Base-by-base conservation (phyloP, 2,888 invertebrate species). In the Erebia ligea region DNA sequence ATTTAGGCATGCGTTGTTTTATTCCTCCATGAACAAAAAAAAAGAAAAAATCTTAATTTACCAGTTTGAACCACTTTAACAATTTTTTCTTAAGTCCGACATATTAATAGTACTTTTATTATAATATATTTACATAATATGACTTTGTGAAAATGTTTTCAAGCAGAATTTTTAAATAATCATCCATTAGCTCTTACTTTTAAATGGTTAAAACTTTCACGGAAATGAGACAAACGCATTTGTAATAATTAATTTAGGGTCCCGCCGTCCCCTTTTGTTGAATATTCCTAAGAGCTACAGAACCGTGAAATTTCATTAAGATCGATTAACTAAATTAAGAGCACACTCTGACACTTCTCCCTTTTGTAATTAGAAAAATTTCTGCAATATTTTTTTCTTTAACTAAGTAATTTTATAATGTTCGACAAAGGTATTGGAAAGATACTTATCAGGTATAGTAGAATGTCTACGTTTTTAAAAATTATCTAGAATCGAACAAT, bases 231-330 rank as follows among this genome's bases (percentile, higher is more conserved):
- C 78, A 77, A 77, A 74, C 76, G 79, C 74, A 76, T 76, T 77
- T 71, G 73, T 71, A 76, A 76, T 79, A 76, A 78, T 79, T 77
- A 79, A 77, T 77, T 78, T 76, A 74, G 72, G 71, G 67, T 71
- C 73, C 70, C 71, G 59, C 69, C 58, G 40, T 61, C 63, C 69
- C 67, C 71, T 67, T 70, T 62, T 69, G 73, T 70, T 67, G 71
- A 79, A 77, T 75, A 76, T 74, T 74, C 75, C 73, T 17, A 25
- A 48, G 66, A 72, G 73, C 74, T 69, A 70, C 75, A 69, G 76
- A 73, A 77, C 75, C 74, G 76, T 70, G 72, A 77, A 78, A 78
- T 78, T 74, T 74, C 75, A 78, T 78, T 78, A 70, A 71, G 73
- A 78, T 77, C 77, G 75, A 78, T 78, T 78, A 77, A 76, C 75